Base-by-base conservation (phyloP, 2,888 invertebrate genomes). In the Xestia rhomboidea region DNA sequence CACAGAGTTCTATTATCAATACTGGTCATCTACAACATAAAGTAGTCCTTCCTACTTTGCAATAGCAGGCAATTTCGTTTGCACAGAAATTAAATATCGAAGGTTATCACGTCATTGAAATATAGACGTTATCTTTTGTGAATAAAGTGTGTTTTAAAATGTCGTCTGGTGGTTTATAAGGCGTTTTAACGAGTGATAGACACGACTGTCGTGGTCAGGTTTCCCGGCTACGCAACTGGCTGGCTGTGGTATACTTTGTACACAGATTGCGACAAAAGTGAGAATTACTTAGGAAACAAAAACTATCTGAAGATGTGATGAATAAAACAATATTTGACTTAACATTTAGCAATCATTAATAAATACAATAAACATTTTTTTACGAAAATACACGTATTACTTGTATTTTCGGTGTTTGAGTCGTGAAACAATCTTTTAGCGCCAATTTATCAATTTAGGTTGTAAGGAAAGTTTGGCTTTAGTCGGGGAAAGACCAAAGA, bases 201-300 rank as follows among this genome's bases (percentile, higher is more conserved):
- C 84, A 85, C 76, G 87, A 75, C 73, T 84, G 88, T 85, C 86
- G 91, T 90, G 91, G 92, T 94, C 92, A 91, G 91, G 93, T 94
- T 93, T 92, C 93, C 91, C 90, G 89, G 89, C 89, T 89, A 86
- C 88, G 90, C 90, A 91, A 91, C 87, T 83, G 84, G 86, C 85
- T 86, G 82, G 84, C 87, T 86, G 46, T 78, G 75, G 80, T 84
- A 91, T 88, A 90, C 89, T 90, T 86, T 86, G 79, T 86, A 71
- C 68, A 81, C 73, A 80, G 85, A 87, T 91, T 91, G 90, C 90
- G 88, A 92, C 91, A 91, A 90, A 90, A 88, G 88, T 87, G 83
- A 85, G 87, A 87, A 87, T 85, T 84, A 87, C 81, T 85, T 80
- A 69, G 73, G 64, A 83, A 82, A 89, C 81, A 88, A 87, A 88